Evolutionary conservation across 2,113 vertebrate species (phyloP), one percentile per base, ranked within the genome.

Genomic region (Psettodes erumei): DNA sequence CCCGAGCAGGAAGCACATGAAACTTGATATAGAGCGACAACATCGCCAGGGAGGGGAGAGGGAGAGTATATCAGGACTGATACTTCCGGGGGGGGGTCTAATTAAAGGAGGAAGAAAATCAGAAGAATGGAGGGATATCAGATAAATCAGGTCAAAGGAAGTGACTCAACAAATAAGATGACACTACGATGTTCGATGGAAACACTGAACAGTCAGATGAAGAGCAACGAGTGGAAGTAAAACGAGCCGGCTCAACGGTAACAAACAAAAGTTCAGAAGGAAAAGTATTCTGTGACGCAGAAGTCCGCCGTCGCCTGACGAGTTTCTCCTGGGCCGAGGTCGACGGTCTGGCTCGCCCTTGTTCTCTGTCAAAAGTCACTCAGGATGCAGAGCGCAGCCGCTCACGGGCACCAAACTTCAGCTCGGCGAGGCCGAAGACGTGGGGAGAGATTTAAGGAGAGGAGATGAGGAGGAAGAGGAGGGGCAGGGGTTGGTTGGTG

Each of bases 11-110:
- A 2, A 78, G 55, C 40, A 53, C 21, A 65, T 54, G 72, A 74
- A 80, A 80, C 19, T 28, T 80, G 59, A 83, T 78, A 73, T 81
- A 87, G 62, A 61, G 38, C 23, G 58, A 79, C 71, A 72, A 77
- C 72, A 72, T 68, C 13, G 1, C 18, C 1, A 4, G 56, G 38
- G 71, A 81, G 35, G 43, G 25, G 61, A 43, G 48, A 35, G 21
- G 23, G 33, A 32, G 65, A 16, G 25, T 66, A 30, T 42, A 56
- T 50, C 61, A 56, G 33, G 61, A 56, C 32, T 1, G 3, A 54
- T 47, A 33, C 8, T 10, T 43, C 56, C 51, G 47, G 54, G 27
- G n/a, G 13, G 18, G 2, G 1, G 27, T 60, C 37, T 25, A 50
- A 25, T 40, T 35, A 10, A 1, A 25, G 59, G 8, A n/a, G 28